Base-by-base conservation (phyloP, 2,888 invertebrate species). In the Eucera pruinosa region DNA sequence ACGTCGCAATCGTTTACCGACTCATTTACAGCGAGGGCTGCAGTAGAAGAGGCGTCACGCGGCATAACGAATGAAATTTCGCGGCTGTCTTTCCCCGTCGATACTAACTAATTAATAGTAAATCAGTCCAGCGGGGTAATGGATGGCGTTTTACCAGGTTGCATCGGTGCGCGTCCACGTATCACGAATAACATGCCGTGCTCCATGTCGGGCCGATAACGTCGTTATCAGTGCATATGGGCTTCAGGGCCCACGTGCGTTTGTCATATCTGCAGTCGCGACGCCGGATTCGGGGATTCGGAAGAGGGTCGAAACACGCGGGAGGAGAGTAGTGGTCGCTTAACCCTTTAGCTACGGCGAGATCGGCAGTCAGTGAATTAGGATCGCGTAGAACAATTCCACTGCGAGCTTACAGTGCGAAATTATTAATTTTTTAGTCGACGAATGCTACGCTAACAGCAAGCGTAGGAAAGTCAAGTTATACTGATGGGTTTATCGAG, bases 141-240 rank as follows among this genome's bases (percentile, higher is more conserved):
- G 77, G 70, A 80, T 80, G 73, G 71, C 77, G 41, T 81, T 81
- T 73, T 73, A 72, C 65, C 70, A 58, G 58, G 50, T 47, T 60
- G 69, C 58, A 55, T 60, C 71, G 55, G 66, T 70, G 60, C 55
- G 23, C 67, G 62, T 71, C 58, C 48, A 60, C 69, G 60, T 80
- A 77, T 78, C 75, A 20, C 55, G 69, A 69, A 65, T 78, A 81
- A 75, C 81, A 70, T 3, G 74, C 62, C 67, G 66, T 71, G 78
- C 75, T 70, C 69, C 73, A 73, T 52, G 80, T 74, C 79, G 81
- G 55, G 27, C 72, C 65, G 81, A 81, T 81, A 82, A 80, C 81
- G 81, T 77, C 71, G 81, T 81, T 82, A 81, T 81, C 81, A 76
- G 81, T 57, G 75, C 79, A 71, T 79, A 76, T 70, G 77, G 72